Evolutionary conservation across 2,113 vertebrate genomes (phyloP).

Genomic region (Python bivittatus): DNA sequence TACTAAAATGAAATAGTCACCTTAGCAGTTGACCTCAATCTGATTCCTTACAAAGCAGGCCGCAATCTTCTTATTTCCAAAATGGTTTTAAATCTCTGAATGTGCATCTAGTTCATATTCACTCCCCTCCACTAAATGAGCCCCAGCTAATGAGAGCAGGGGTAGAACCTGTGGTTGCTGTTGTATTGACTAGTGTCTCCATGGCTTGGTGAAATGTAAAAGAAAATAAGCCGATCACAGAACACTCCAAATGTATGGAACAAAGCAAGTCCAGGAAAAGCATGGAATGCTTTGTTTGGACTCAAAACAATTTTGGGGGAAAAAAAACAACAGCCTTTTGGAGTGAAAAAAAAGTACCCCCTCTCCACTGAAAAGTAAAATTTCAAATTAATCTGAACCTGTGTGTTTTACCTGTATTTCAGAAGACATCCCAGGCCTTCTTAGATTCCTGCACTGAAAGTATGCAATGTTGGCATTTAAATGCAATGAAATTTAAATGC

Average conservation of each 20-base stretch:
- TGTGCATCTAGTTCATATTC: not conserved
- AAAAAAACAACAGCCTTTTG: not conserved
- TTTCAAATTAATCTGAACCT: not conserved
- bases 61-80: not conserved
- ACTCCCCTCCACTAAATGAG: not conserved
- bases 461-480: not conserved
- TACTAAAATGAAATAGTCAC: not conserved
- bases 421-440: not conserved
- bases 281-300: not conserved
- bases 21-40: not conserved
- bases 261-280: not conserved
- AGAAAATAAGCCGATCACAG: not conserved
- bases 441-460: fast-evolving
- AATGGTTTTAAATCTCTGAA: not conserved
- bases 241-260: not conserved
- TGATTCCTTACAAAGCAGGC: not conserved
- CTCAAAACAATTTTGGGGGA: not conserved
- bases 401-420: not conserved
- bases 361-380: not conserved
- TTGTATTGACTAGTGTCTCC: not conserved
- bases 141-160: not conserved
- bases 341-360: not conserved
- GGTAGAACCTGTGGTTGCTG: not conserved
- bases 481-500: not conserved
- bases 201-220: not conserved